Evolutionary conservation across 53 echinoderm and acorn worm species (phyloP).

Genomic region (Arbacia lixula): DNA sequence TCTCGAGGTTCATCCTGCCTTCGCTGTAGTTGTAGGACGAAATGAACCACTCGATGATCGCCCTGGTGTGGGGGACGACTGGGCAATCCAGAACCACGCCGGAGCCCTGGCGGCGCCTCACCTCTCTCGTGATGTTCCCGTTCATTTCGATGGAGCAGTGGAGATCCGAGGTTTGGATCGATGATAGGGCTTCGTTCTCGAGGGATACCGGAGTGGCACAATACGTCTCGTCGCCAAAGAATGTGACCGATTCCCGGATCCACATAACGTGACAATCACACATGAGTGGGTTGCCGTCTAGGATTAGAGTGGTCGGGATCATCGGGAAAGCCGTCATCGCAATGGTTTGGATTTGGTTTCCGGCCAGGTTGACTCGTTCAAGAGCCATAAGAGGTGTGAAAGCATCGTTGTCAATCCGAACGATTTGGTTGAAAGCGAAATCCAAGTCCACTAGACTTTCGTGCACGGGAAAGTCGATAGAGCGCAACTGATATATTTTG

Average conservation of each 20-base stretch:
- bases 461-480: not conserved
- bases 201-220: constrained; percentile 14
- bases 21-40: constrained; percentile 10
- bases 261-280: constrained; percentile 10
- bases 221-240: not conserved
- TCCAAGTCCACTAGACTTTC: not conserved
- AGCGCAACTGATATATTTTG: not conserved
- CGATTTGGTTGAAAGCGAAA: constrained; percentile 1
- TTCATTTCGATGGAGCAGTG: constrained; percentile 33
- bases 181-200: not conserved
- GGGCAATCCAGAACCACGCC: constrained; percentile 9
- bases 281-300: constrained; percentile 8
- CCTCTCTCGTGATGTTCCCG: not conserved
- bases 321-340: not conserved
- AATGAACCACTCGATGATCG: constrained; percentile 10
- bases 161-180: constrained; percentile 10
- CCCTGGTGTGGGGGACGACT: not conserved
- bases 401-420: not conserved
- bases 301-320: not conserved
- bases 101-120: not conserved
- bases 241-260: not conserved
- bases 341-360: constrained; percentile 4
- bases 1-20: not conserved
- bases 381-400: constrained; percentile 11
- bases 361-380: not conserved